Evolutionary conservation across 2,797 vertebrate species (phyloP).

Genomic region (Gephyroberyx darwinii): DNA sequence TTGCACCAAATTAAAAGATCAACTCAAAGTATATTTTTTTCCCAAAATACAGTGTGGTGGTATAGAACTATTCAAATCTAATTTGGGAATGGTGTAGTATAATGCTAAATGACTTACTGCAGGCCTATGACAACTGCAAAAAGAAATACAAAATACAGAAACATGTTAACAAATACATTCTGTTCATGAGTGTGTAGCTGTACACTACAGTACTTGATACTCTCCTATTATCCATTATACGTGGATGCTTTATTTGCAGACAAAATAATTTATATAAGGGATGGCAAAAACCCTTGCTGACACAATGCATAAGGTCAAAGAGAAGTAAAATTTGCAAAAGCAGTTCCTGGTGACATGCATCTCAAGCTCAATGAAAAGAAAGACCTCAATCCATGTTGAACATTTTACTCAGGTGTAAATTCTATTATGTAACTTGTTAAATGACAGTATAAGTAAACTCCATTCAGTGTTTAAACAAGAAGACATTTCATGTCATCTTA

Average conservation of each 20-base stretch:
- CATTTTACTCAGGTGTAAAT: slow-evolving; percentile 1
- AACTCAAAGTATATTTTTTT: too few relatives aligned
- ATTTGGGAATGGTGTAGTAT: background rate
- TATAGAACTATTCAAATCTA: background rate
- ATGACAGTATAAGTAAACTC: slow-evolving; percentile 1
- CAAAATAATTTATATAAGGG: slow-evolving; percentile 12
- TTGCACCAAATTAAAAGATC: background rate
- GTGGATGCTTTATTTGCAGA: slow-evolving; percentile 1
- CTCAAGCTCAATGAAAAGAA: slow-evolving; percentile 12
- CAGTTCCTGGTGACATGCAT: slow-evolving; percentile 3
- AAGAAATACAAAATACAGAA: slow-evolving; percentile 5
- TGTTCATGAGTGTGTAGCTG: slow-evolving; percentile 12
- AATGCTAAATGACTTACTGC: background rate
- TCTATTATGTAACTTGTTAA: background rate
- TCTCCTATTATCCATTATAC: background rate
- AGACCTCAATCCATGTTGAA: background rate
- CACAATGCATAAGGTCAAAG: slow-evolving; percentile 10
- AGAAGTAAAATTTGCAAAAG: background rate
- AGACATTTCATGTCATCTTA: slow-evolving; percentile 19
- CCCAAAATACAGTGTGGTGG: too few relatives aligned
- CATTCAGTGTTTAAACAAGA: slow-evolving; percentile 25
- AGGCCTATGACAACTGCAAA: slow-evolving; percentile 6
- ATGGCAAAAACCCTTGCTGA: background rate
- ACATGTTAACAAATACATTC: slow-evolving; percentile 23
- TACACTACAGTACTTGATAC: slow-evolving; percentile 9